Conservation (phyloP, 2,888 invertebrate genomes). For the Cheilosia pagana region DNA sequence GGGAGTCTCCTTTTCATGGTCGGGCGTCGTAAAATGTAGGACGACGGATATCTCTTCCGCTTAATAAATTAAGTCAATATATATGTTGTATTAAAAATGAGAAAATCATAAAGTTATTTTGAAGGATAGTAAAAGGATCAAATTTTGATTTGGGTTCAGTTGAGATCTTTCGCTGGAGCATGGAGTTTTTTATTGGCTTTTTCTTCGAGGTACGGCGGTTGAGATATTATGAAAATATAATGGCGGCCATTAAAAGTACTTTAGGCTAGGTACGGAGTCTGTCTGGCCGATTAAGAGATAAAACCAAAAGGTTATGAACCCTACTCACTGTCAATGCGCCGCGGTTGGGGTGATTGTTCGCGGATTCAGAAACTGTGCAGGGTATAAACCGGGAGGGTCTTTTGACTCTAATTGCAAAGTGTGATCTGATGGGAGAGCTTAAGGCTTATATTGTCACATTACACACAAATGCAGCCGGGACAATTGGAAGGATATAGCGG, state of each 20-base stretch:
- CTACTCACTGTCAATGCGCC: not conserved
- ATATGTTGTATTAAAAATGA: not conserved
- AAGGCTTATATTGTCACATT: too few relatives aligned
- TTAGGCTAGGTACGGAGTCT: not conserved
- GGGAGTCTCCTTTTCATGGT: constrained; percentile 16
- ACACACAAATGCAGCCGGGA: too few relatives aligned
- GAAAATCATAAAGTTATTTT: not conserved
- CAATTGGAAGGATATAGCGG: too few relatives aligned
- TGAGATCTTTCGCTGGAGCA: too few relatives aligned
- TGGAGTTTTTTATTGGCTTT: too few relatives aligned
- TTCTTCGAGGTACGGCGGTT: too few relatives aligned
- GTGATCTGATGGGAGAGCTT: too few relatives aligned
- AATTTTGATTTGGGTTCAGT: not conserved
- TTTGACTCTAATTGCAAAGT: too few relatives aligned
- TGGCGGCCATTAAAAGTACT: too few relatives aligned
- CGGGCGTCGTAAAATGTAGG: constrained; percentile 4
- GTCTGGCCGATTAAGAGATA: not conserved
- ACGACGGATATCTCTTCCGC: constrained; percentile 31
- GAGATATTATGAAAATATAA: too few relatives aligned
- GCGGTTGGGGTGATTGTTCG: not conserved
- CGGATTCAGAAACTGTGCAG: not conserved
- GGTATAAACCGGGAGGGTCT: too few relatives aligned
- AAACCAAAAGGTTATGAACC: not conserved
- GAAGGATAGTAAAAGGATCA: constrained; percentile 3
- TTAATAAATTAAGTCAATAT: constrained; percentile 32